Conservation (phyloP, 2,888 invertebrate species). For the Yponomeuta evonymella region DNA sequence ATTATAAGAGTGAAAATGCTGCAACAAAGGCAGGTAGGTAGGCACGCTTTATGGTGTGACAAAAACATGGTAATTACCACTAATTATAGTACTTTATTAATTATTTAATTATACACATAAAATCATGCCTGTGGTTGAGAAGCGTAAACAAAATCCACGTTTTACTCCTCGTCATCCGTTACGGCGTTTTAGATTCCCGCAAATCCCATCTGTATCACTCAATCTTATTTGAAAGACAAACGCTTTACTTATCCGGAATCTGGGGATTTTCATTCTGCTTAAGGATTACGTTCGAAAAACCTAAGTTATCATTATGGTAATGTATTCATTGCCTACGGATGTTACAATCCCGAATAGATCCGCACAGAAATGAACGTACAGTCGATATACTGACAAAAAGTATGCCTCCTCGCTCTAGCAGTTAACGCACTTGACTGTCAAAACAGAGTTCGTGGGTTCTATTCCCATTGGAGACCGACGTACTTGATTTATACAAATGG, state of each 20-base stretch:
- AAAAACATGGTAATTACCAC: too few species aligned
- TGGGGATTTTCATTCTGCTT: background rate
- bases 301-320: conserved; percentile 34
- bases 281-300: background rate
- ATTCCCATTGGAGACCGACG: background rate
- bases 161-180: too few species aligned
- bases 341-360: conserved; percentile 38
- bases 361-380: conserved; percentile 31
- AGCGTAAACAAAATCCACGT: too few species aligned
- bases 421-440: too few species aligned
- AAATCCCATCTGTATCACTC: background rate
- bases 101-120: too few species aligned
- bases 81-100: too few species aligned
- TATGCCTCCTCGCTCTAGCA: background rate
- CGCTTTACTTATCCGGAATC: background rate
- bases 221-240: background rate
- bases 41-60: too few species aligned
- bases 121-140: too few species aligned
- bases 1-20: too few species aligned
- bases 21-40: too few species aligned
- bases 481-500: background rate
- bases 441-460: background rate
- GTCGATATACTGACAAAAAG: background rate
- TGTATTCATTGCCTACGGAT: conserved; percentile 49
- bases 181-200: background rate